Conservation (phyloP, 2,797 vertebrate species). For the Pipistrellus kuhlii region DNA sequence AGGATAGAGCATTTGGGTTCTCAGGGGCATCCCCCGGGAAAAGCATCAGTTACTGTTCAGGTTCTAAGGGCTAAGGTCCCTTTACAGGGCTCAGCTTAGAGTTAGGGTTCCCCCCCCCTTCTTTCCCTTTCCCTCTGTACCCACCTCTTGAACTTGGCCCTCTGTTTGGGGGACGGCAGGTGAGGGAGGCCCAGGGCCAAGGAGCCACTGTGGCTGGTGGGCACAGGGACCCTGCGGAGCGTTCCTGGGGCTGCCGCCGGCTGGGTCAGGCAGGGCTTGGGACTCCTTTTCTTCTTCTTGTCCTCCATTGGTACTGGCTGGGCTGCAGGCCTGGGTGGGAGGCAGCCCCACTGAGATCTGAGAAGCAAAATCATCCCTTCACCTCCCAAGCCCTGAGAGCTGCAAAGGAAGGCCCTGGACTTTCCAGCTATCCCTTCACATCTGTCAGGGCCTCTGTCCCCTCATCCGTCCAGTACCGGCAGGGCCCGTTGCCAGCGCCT, state of each 20-base stretch:
- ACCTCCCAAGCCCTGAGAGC: not conserved
- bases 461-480: not conserved
- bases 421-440: not conserved
- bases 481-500: not conserved
- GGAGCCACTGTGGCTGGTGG: conserved; percentile 94
- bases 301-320: conserved; percentile 91
- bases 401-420: not conserved
- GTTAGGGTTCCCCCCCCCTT: not conserved
- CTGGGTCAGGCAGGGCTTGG: conserved; percentile 93
- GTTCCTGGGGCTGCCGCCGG: conserved; percentile 91
- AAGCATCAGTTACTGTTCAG: not conserved
- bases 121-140: conserved; percentile 29
- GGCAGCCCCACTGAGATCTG: not conserved
- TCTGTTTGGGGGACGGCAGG: conserved; percentile 95
- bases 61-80: not conserved
- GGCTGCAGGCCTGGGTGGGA: conserved; percentile 29
- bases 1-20: not conserved
- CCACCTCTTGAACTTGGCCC: conserved; percentile 93
- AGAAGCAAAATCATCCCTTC: not conserved
- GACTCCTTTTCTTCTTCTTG: conserved; percentile 95
- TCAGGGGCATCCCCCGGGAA: not conserved
- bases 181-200: conserved; percentile 94
- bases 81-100: not conserved
- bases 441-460: not conserved
- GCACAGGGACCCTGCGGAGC: conserved; percentile 91